Conservation (phyloP, 1,140 invertebrate species). For the Lepidostoma basale region DNA sequence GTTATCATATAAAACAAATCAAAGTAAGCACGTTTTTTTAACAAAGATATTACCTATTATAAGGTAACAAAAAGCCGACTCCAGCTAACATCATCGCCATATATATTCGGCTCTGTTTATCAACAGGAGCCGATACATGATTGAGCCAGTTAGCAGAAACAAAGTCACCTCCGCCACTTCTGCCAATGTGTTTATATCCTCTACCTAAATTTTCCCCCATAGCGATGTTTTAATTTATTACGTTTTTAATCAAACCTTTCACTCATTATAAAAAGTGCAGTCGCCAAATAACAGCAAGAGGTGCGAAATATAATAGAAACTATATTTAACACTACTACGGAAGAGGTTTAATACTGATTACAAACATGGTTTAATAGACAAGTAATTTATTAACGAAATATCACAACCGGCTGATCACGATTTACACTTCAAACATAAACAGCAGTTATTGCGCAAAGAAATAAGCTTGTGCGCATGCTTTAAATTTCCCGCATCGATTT, state of each 20-base stretch:
- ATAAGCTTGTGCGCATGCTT: conserved; percentile 27
- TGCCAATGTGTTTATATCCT: conserved; percentile 66
- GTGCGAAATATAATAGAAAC: no score
- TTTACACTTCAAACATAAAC: conserved; percentile 29
- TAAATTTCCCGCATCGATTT: conserved; percentile 38
- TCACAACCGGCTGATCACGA: conserved; percentile 34
- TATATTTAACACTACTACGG: no score
- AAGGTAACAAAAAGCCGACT: conserved; percentile 88
- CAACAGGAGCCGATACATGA: conserved; percentile 67
- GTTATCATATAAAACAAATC: no score
- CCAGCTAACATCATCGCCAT: conserved; percentile 82
- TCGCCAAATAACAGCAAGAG: no score
- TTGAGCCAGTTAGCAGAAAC: conserved; percentile 53
- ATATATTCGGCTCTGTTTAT: conserved; percentile 80
- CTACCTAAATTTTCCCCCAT: conserved; percentile 73
- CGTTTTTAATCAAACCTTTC: no score
- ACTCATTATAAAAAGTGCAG: no score
- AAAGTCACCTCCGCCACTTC: conserved; percentile 51
- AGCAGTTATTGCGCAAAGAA: conserved; percentile 28
- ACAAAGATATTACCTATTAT: conserved; percentile 92
- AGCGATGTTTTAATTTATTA: conserved; percentile 37
- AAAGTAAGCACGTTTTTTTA: no score
- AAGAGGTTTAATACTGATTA: no score
- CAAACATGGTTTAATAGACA: not conserved
- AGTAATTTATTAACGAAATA: conserved; percentile 1